These are phyloP conservation scores for Podarcis lilfordi DNA, from an alignment of 2,797 vertebrate genomes.

Conservation along the genomic window DNA sequence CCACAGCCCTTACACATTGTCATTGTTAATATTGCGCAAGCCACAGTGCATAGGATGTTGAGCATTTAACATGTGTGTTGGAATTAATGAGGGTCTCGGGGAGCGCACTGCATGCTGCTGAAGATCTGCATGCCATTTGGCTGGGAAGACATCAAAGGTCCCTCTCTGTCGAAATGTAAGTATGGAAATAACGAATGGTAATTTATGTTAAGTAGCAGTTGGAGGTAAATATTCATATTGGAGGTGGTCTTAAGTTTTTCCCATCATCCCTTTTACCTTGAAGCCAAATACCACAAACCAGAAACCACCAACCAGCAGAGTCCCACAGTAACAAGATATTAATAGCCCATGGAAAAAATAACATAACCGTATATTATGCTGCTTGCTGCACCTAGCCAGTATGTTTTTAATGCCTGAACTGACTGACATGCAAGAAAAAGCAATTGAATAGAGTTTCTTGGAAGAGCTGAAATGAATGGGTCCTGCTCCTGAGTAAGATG, in stretches of 20 bases:
- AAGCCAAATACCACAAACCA: slow-evolving; percentile 75
- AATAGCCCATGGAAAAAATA: slow-evolving; percentile 87
- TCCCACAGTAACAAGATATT: slow-evolving; percentile 80
- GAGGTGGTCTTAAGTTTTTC: slow-evolving; percentile 74
- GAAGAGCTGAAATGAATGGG: not conserved
- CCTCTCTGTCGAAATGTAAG: slow-evolving; percentile 51
- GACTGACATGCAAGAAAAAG: slow-evolving; percentile 42
- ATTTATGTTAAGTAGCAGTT: slow-evolving; percentile 61
- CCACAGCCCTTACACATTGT: slow-evolving; percentile 24
- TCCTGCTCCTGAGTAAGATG: not conserved
- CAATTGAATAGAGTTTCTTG: slow-evolving; percentile 5
- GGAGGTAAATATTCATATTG: slow-evolving; percentile 67
- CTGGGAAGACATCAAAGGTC: slow-evolving; percentile 29
- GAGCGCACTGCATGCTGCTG: slow-evolving; percentile 41
- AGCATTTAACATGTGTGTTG: slow-evolving; percentile 33
- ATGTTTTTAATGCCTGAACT: slow-evolving; percentile 50
- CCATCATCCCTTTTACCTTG: slow-evolving; percentile 75
- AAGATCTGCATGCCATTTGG: slow-evolving; percentile 13
- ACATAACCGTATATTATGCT: slow-evolving; percentile 72
- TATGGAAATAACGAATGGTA: slow-evolving; percentile 62
- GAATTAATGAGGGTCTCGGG: slow-evolving; percentile 38
- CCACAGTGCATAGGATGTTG: slow-evolving; percentile 19
- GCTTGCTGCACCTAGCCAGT: slow-evolving; percentile 49
- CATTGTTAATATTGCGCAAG: not conserved
- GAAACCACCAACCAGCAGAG: slow-evolving; percentile 71